phyloP scores from a whole-genome alignment of 2,797 vertebrate species.

The Channa striata region DNA sequence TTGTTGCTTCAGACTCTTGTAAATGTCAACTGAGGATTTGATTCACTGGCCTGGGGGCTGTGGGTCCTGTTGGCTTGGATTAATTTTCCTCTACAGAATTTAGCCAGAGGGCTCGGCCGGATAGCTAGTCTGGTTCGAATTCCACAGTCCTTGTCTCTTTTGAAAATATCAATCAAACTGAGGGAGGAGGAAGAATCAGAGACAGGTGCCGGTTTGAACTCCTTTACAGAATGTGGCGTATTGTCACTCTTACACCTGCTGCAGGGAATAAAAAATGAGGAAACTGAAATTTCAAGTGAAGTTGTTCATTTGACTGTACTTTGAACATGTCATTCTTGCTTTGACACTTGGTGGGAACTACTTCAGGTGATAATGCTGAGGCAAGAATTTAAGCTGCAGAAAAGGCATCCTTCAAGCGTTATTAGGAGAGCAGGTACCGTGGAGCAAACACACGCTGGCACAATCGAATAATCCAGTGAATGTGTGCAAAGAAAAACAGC shows the following conservation, averaged over 20 bases:
- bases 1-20: constrained; percentile 48
- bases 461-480: constrained; percentile 22
- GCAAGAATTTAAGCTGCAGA: constrained; percentile 1
- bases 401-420: constrained; percentile 23
- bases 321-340: constrained; percentile 24
- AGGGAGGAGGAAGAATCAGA: constrained; percentile 27
- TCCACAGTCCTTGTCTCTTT: constrained; percentile 35
- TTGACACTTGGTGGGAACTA: constrained; percentile 20
- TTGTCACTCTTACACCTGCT: constrained; percentile 24
- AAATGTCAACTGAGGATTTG: constrained; percentile 62
- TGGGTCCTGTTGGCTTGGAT: constrained; percentile 51
- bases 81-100: constrained; percentile 59
- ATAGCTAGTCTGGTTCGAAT: constrained; percentile 39
- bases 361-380: constrained; percentile 13
- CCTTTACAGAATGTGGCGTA: constrained; percentile 13
- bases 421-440: neutral
- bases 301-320: constrained; percentile 22
- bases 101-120: constrained; percentile 60
- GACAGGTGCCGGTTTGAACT: constrained; percentile 16
- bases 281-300: constrained; percentile 16
- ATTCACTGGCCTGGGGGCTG: constrained; percentile 42
- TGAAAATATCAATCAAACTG: constrained; percentile 62
- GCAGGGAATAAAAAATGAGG: constrained; percentile 12
- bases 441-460: constrained; percentile 23
- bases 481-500: constrained; percentile 27